Evolutionary conservation across 2,888 invertebrate genomes (phyloP), one percentile per base, ranked within the genome.

Genomic region (Cosmia trapezina): DNA sequence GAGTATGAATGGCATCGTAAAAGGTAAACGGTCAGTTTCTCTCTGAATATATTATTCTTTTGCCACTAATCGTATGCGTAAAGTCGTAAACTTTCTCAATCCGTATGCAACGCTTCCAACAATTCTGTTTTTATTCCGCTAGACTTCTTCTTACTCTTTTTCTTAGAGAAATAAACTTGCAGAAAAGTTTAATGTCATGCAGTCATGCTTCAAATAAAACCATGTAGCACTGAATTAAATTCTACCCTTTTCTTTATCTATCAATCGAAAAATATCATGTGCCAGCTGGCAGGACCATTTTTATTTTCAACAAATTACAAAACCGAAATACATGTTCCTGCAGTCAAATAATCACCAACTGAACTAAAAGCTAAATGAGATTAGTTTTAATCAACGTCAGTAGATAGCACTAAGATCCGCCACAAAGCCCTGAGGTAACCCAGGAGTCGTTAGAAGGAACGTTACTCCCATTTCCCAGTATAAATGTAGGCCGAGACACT

Each of bases 11-110:
- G 78, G 78, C 81, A 78, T 73, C 73, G 73, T 86, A 83, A 77
- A 82, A 78, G 75, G 81, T 83, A 83, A 84, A 85, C 83, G 85
- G 86, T 80, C 86, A 86, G 81, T 83, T 76, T 76, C 74, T 81
- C 66, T 78, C 67, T 83, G 80, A 76, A 82, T 80, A 82, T 80
- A 37, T 81, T 83, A 79, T 72, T 73, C 73, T 66, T 81, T 83
- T 83, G 79, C 79, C 72, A 73, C 76, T 84, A 84, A 82, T 82
- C 74, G 80, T 75, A 77, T 84, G 84, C 82, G 75, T 80, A 60
- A 73, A 84, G 80, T 57, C 74, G 83, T 83, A 84, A 83, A 82
- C 79, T 76, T 76, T 83, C 81, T 79, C 70, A 70, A 69, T 76
- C 57, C 57, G 65, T 78, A 63, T 79, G 80, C 69, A 79, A 69